phyloP scores from a whole-genome alignment of 2,888 invertebrate species.

The Aelia acuminata region DNA sequence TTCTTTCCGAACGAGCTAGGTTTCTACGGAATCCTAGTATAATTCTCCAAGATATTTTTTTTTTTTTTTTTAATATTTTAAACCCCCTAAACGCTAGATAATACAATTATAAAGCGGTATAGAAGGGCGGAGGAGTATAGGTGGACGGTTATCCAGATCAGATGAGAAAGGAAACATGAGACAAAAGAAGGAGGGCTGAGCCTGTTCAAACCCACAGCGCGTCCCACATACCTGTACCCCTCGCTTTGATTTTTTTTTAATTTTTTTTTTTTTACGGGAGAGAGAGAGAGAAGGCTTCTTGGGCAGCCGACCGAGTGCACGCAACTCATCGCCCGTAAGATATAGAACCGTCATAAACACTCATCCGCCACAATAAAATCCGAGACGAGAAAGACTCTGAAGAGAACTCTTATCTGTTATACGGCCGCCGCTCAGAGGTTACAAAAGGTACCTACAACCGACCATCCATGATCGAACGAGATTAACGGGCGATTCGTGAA shows the following conservation, averaged over 20 bases:
- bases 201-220: conserved; percentile 45
- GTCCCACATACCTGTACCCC: conserved; percentile 47
- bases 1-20: not conserved
- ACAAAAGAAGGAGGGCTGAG: conserved; percentile 3
- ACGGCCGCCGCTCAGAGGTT: not conserved
- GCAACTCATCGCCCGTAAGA: conserved; percentile 29
- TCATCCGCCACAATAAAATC: conserved; percentile 4
- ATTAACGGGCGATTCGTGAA: not conserved
- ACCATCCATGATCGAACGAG: not conserved
- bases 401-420: not conserved
- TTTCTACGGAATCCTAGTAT: not conserved
- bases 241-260: conserved; percentile 22
- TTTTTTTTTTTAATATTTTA: not conserved
- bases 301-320: conserved; percentile 46
- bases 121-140: no score
- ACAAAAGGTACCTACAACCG: not conserved
- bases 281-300: conserved; percentile 36
- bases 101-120: conserved; percentile 9
- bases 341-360: conserved; percentile 47
- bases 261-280: no score
- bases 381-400: not conserved
- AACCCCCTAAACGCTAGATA: not conserved
- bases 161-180: conserved; percentile 46
- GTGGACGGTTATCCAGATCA: conserved; percentile 13
- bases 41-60: not conserved